Evolutionary conservation across 2,113 vertebrate genomes (phyloP).

Genomic region (Ophiodon elongatus): DNA sequence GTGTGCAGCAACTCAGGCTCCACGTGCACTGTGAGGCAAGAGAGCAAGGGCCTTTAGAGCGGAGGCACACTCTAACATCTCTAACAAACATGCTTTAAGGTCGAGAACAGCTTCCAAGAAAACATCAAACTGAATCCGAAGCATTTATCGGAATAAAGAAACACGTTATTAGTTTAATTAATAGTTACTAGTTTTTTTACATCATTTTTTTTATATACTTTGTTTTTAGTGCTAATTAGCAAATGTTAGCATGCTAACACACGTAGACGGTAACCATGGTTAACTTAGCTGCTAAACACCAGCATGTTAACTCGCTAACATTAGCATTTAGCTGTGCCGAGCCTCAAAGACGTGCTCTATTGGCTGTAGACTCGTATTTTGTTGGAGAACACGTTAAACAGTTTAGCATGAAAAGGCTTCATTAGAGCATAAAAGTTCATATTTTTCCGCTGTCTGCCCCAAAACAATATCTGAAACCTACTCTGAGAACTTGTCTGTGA

Average conservation of each 20-base stretch:
- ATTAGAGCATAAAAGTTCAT: not conserved
- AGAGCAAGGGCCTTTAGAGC: not conserved
- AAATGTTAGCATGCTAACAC: not conserved
- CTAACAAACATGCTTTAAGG: not conserved
- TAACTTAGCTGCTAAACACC: not conserved
- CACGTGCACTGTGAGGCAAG: conserved; percentile 81
- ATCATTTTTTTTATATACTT: no score
- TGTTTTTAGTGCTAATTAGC: not conserved
- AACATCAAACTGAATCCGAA: not conserved
- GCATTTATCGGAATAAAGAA: not conserved
- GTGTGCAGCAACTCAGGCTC: conserved; percentile 95
- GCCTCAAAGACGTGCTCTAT: not conserved
- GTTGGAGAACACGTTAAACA: not conserved
- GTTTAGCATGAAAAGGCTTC: not conserved
- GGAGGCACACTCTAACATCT: not conserved
- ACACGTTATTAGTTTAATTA: not conserved
- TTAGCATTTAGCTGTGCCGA: not conserved
- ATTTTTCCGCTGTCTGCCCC: not conserved
- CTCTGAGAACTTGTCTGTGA: not conserved
- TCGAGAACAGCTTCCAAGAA: not conserved
- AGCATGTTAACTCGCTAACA: not conserved
- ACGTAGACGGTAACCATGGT: not conserved
- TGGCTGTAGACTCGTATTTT: not conserved
- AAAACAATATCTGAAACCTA: not conserved
- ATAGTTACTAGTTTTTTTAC: not conserved